Percentiles rank a stretch among this genome's conserved stretches.
These are phyloP conservation scores for Clupea harengus DNA, from an alignment of 2,113 vertebrate genomes.

Conservation along the genomic window DNA sequence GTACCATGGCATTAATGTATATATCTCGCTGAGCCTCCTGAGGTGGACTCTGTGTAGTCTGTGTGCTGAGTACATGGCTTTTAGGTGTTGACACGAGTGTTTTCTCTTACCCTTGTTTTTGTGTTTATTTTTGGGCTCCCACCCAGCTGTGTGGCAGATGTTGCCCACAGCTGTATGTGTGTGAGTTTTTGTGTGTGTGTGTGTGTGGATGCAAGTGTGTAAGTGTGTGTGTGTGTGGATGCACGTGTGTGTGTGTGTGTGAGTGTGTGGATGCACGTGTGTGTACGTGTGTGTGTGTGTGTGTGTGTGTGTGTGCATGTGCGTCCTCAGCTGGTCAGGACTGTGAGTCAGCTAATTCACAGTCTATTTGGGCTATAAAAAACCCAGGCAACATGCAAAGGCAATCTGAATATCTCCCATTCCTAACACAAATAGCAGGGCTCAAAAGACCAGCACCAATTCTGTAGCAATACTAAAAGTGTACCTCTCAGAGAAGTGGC, in stretches of 20 bases:
- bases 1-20: too few relatives aligned
- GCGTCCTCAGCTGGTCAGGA: not conserved
- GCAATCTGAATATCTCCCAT: not conserved
- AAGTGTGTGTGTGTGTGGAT: not conserved
- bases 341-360: conserved; percentile 3
- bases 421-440: not conserved
- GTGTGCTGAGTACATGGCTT: not conserved
- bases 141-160: conserved; percentile 25
- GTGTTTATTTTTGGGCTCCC: not conserved
- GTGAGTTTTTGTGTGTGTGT: not conserved
- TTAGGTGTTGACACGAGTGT: not conserved
- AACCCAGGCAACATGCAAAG: not conserved
- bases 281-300: not conserved
- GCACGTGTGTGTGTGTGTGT: not conserved
- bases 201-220: not conserved
- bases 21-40: too few relatives aligned
- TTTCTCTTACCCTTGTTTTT: not conserved
- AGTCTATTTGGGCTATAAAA: not conserved
- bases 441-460: not conserved
- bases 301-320: not conserved
- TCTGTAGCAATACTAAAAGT: not conserved
- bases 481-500: not conserved
- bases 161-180: not conserved
- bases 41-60: not conserved
- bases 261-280: not conserved